phyloP scores from a whole-genome alignment of 1,140 invertebrate genomes.

The Atopsyche davidsoni region DNA sequence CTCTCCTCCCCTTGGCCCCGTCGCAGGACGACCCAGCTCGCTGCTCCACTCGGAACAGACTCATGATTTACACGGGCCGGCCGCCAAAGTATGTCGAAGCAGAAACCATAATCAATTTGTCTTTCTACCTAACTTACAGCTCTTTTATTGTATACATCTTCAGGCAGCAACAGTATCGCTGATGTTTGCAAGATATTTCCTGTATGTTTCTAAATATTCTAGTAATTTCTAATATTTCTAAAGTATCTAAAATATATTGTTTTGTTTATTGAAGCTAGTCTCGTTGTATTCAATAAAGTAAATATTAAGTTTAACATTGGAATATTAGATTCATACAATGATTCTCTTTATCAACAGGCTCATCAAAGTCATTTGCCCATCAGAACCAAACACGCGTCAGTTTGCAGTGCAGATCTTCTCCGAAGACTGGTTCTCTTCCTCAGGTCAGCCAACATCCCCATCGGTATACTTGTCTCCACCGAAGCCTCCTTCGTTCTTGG shows the following conservation, averaged over 20 bases:
- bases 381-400: conserved; percentile 57
- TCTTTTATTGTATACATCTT: no score
- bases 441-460: conserved; percentile 13
- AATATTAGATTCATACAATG: no score
- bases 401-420: conserved; percentile 68
- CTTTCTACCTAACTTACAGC: no score
- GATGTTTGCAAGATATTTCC: no score
- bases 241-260: no score
- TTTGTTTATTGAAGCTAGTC: no score
- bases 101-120: background rate
- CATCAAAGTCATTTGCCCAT: conserved; percentile 68
- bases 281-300: no score
- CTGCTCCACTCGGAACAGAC: conserved; percentile 56
- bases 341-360: conserved; percentile 42
- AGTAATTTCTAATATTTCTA: no score
- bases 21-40: conserved; percentile 50
- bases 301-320: no score
- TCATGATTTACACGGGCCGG: conserved; percentile 58
- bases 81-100: conserved; percentile 42
- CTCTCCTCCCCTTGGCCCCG: conserved; percentile 45
- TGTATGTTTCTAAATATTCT: no score
- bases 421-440: conserved; percentile 57
- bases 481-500: conserved; percentile 56
- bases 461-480: conserved; percentile 35
- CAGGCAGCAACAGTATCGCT: no score